Conservation (phyloP, 2,797 vertebrate genomes). For the Pogoniulus pusillus region DNA sequence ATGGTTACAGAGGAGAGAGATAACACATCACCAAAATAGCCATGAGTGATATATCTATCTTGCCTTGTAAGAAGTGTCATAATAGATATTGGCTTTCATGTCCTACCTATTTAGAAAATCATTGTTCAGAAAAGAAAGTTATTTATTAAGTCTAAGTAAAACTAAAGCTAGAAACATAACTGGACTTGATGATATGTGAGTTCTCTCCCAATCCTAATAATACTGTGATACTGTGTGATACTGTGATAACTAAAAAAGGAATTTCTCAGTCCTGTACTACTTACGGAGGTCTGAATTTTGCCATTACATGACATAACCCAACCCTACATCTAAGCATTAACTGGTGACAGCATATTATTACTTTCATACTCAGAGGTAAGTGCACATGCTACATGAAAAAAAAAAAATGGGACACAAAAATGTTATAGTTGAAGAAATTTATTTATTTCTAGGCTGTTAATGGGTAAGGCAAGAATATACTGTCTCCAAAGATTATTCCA, state of each 20-base stretch:
- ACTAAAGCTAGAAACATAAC: neutral
- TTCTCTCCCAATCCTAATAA: too few species aligned
- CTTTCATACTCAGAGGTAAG: neutral
- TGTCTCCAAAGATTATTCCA: neutral
- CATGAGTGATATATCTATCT: slow-evolving; percentile 44
- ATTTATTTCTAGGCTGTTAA: neutral
- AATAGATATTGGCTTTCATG: slow-evolving; percentile 45
- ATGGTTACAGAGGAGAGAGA: slow-evolving; percentile 25
- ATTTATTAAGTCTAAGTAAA: slow-evolving; percentile 16
- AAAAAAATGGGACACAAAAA: neutral
- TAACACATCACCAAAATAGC: slow-evolving; percentile 56
- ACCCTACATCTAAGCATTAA: neutral
- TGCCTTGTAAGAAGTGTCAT: slow-evolving; percentile 55
- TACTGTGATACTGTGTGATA: too few species aligned
- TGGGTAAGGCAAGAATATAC: neutral
- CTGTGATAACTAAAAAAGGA: neutral
- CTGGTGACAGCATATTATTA: neutral
- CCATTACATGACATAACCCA: neutral
- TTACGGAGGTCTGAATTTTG: neutral
- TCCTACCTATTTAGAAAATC: slow-evolving; percentile 3
- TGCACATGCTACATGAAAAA: neutral
- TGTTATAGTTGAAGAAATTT: neutral
- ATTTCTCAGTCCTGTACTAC: neutral
- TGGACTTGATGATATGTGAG: too few species aligned
- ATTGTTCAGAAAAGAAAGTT: slow-evolving; percentile 11